These are phyloP conservation scores for fruit fly (Drosophila melanogaster) DNA, from an alignment of 1,140 invertebrate genomes.

Conservation along the genomic window DNA sequence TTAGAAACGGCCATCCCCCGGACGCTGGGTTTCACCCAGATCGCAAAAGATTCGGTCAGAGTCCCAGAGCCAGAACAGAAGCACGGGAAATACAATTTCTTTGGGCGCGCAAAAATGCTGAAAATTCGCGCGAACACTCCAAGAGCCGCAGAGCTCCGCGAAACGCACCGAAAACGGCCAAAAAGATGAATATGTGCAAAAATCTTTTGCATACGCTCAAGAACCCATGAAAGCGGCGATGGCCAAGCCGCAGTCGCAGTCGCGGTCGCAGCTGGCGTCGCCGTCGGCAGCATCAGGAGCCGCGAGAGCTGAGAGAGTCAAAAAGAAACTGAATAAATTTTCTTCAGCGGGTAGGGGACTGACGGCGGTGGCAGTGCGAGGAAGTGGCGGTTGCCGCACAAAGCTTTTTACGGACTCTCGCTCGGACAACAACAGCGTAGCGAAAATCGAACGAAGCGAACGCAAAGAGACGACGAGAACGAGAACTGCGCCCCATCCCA, in stretches of 20 bases:
- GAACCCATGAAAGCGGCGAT: slow-evolving; percentile 75
- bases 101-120: slow-evolving; percentile 72
- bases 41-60: neutral
- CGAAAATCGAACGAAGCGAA: slow-evolving; percentile 67
- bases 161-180: slow-evolving; percentile 85
- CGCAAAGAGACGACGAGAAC: slow-evolving; percentile 62
- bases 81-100: slow-evolving; percentile 46
- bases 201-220: slow-evolving; percentile 84
- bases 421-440: slow-evolving; percentile 68
- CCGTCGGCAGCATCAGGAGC: slow-evolving; percentile 43
- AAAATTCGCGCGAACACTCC: slow-evolving; percentile 53
- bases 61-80: slow-evolving; percentile 6
- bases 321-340: slow-evolving; percentile 44
- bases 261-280: slow-evolving; percentile 41
- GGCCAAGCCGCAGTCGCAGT: slow-evolving; percentile 54
- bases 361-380: slow-evolving; percentile 2
- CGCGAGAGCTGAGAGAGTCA: slow-evolving; percentile 46
- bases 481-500: neutral
- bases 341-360: neutral
- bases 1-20: too few relatives aligned
- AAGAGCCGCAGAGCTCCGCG: slow-evolving; percentile 68
- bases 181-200: slow-evolving; percentile 85
- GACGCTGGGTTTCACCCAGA: neutral
- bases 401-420: slow-evolving; percentile 73
- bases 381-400: slow-evolving; percentile 45